A percentile compares a stretch with the other conserved stretches of the same genome.
phyloP scores from a whole-genome alignment of 53 echinoderm and acorn worm species.

The Glandiceps talaboti region DNA sequence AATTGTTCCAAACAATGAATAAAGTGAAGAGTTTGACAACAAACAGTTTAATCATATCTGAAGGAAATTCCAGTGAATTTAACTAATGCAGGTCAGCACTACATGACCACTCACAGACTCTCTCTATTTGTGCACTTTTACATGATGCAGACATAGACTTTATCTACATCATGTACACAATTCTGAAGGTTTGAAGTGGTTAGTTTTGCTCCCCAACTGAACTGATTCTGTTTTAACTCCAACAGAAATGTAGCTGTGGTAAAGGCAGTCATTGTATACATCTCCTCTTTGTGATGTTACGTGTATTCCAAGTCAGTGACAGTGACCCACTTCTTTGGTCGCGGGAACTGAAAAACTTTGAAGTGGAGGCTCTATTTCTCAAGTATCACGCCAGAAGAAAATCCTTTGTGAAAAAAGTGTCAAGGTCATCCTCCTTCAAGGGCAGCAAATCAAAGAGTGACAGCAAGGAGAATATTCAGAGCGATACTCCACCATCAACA shows the following conservation, averaged over 20 bases:
- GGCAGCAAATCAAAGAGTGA: not conserved
- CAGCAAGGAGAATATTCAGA: not conserved
- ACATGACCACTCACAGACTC: too few species aligned
- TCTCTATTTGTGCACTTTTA: too few species aligned
- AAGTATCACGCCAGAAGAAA: constrained; percentile 63
- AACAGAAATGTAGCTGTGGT: constrained; percentile 90
- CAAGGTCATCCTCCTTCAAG: constrained; percentile 30
- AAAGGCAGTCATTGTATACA: constrained; percentile 88
- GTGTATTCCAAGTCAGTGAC: constrained; percentile 74
- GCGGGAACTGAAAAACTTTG: constrained; percentile 77
- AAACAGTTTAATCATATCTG: too few species aligned
- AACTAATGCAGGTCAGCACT: too few species aligned
- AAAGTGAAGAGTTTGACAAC: too few species aligned
- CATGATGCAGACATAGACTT: too few species aligned
- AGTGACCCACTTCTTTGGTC: constrained; percentile 67
- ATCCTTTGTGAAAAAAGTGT: constrained; percentile 40
- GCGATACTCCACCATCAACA: not conserved
- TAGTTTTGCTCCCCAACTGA: too few species aligned
- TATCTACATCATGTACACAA: too few species aligned
- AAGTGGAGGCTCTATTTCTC: constrained; percentile 72
- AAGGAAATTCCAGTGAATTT: too few species aligned
- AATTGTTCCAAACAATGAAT: too few species aligned
- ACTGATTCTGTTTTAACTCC: constrained; percentile 5
- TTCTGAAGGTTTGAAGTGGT: too few species aligned
- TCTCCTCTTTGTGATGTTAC: constrained; percentile 87